phyloP scores from a whole-genome alignment of 1,140 invertebrate genomes.

The Drosophila sucinea region DNA sequence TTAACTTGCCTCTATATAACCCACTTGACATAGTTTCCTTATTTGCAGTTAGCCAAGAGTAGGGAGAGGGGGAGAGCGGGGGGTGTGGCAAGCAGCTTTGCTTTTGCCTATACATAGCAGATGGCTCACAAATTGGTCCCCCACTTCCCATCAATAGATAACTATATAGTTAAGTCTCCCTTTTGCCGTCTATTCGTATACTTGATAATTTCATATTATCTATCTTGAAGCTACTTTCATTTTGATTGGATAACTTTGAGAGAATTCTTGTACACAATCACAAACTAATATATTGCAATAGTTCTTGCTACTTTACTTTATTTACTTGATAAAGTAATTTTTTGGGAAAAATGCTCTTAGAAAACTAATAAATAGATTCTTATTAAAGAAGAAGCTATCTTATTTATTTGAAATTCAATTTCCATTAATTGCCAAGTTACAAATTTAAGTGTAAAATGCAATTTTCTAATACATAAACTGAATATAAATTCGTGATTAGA shows the following conservation, averaged over 20 bases:
- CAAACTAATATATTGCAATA: constrained; percentile 7
- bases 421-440: no score
- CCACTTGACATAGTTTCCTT: constrained; percentile 50
- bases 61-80: no score
- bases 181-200: neutral
- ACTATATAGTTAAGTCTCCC: neutral
- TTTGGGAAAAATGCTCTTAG: no score
- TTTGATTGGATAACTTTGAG: neutral
- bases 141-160: constrained; percentile 1
- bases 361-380: no score
- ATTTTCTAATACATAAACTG: no score
- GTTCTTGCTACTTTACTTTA: neutral
- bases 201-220: neutral
- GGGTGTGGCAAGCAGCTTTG: neutral
- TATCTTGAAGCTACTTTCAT: neutral
- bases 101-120: neutral
- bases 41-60: neutral
- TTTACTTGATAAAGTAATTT: neutral
- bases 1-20: constrained; percentile 18
- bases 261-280: neutral
- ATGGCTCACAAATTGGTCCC: constrained; percentile 3
- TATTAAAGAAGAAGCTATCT: no score
- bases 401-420: no score
- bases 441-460: no score
- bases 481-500: no score